phyloP scores from a whole-genome alignment of 2,888 invertebrate genomes.

The Calliopum simillimum region DNA sequence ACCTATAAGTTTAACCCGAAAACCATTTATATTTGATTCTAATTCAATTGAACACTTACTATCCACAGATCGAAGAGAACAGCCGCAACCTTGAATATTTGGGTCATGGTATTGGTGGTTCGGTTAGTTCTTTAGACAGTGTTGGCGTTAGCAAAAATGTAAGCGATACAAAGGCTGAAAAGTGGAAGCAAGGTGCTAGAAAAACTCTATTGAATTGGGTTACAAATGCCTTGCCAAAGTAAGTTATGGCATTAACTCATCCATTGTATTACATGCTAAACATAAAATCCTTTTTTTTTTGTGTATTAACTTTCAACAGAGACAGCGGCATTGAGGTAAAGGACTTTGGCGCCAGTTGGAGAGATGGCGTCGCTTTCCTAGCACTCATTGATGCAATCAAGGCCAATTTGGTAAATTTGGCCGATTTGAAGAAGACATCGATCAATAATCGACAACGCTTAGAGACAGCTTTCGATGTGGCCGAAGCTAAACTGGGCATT shows the following conservation, averaged over 20 bases:
- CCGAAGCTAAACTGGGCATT: slow-evolving; percentile 91
- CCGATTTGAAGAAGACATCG: slow-evolving; percentile 75
- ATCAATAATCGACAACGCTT: slow-evolving; percentile 84
- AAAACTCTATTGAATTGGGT: slow-evolving; percentile 95
- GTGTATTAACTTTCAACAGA: slow-evolving; percentile 68
- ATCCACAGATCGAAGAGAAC: slow-evolving; percentile 90
- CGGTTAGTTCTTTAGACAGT: slow-evolving; percentile 85
- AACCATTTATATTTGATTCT: too few relatives aligned
- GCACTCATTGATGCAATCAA: slow-evolving; percentile 95
- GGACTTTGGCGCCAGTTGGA: slow-evolving; percentile 96
- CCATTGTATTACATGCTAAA: not conserved
- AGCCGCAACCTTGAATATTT: slow-evolving; percentile 89
- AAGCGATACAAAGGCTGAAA: slow-evolving; percentile 71
- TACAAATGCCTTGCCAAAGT: slow-evolving; percentile 88
- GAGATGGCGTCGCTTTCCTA: slow-evolving; percentile 95
- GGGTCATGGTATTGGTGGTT: slow-evolving; percentile 82
- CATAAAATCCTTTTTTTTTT: not conserved
- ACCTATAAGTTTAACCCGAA: too few relatives aligned
- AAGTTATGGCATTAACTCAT: slow-evolving; percentile 57
- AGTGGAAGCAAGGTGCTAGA: slow-evolving; percentile 90
- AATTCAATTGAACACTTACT: too few relatives aligned
- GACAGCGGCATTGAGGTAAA: slow-evolving; percentile 88
- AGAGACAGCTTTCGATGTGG: slow-evolving; percentile 93
- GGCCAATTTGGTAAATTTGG: slow-evolving; percentile 90
- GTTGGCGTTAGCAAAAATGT: slow-evolving; percentile 71